These are phyloP conservation scores for Malurus melanocephalus DNA, from an alignment of 2,113 vertebrate genomes.

Conservation along the genomic window DNA sequence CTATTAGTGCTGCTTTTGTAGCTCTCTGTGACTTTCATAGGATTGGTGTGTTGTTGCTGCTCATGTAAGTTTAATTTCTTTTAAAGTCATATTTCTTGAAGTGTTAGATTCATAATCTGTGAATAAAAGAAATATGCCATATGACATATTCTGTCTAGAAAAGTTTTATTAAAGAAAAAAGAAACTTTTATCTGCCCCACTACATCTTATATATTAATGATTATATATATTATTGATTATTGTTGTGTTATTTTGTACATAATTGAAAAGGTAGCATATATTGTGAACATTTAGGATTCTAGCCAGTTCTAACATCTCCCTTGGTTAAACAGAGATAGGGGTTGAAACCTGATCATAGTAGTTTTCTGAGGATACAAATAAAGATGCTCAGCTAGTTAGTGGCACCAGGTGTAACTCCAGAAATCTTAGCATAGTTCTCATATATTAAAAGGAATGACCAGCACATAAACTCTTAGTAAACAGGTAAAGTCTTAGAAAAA, in stretches of 20 bases:
- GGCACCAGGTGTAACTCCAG: not conserved
- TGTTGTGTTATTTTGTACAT: not conserved
- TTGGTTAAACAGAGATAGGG: not conserved
- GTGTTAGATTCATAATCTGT: not conserved
- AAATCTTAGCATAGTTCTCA: not conserved
- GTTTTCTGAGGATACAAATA: not conserved
- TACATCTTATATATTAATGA: not conserved
- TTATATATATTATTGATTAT: not conserved
- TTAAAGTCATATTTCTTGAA: not conserved
- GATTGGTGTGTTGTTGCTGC: not conserved
- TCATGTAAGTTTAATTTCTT: not conserved
- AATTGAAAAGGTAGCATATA: not conserved
- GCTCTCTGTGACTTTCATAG: not conserved
- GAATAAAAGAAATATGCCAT: not conserved
- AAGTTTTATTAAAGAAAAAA: not conserved
- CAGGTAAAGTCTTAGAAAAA: not conserved
- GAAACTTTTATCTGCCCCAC: not conserved
- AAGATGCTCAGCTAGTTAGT: not conserved
- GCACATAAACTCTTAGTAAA: not conserved
- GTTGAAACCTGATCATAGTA: not conserved
- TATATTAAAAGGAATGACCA: not conserved
- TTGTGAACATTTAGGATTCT: not conserved
- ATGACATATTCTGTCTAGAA: not conserved
- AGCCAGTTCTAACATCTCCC: not conserved
- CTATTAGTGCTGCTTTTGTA: not conserved